phyloP scores from a whole-genome alignment of 2,888 invertebrate species.

The Anoplius nigerrimus region DNA sequence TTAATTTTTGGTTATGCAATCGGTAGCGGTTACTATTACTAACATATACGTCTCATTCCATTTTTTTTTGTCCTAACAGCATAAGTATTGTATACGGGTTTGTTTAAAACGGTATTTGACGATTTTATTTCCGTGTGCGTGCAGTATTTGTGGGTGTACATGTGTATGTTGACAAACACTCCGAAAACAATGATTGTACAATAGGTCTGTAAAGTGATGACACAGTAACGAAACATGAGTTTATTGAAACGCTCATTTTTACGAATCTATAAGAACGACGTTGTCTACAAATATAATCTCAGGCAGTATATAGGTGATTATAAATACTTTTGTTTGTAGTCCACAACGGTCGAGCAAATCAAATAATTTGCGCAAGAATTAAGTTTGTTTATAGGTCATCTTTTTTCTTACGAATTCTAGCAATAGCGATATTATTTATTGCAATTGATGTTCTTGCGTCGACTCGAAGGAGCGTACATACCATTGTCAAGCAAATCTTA shows the following conservation, averaged over 20 bases:
- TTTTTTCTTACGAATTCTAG: neutral
- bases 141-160: too few species aligned
- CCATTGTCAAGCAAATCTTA: neutral
- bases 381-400: neutral
- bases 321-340: neutral
- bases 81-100: neutral
- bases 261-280: too few species aligned
- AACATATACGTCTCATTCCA: slow-evolving; percentile 2
- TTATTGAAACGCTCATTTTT: too few species aligned
- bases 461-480: neutral
- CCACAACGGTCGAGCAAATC: neutral
- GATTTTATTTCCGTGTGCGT: too few species aligned
- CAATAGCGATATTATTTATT: slow-evolving; percentile 2
- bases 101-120: too few species aligned
- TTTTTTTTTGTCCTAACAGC: neutral
- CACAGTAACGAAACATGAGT: too few species aligned
- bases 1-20: slow-evolving; percentile 1
- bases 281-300: neutral
- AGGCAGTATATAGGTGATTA: neutral
- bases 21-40: neutral
- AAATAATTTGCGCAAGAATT: neutral
- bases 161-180: too few species aligned
- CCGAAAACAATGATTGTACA: too few species aligned
- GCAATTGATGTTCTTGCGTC: neutral
- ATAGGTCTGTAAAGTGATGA: too few species aligned